Evolutionary conservation across 2,113 vertebrate genomes (phyloP), one percentile per base, ranked within the genome.

Genomic region (Lophochroa leadbeateri): DNA sequence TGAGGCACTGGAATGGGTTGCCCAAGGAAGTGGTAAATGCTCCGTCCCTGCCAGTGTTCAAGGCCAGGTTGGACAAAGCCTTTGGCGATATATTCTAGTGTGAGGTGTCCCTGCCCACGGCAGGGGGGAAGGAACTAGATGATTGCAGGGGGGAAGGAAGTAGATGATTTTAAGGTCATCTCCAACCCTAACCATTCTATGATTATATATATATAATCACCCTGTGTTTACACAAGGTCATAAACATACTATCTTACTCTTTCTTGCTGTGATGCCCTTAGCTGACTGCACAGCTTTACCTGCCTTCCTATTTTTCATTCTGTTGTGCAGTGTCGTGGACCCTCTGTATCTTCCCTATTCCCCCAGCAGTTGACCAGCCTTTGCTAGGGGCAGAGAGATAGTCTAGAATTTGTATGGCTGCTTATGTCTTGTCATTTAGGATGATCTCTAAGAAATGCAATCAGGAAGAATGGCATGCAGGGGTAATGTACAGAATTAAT

Each of bases 361-460:
- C 64, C 63, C 16, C 41, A 79, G 77, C 43, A 87, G 86, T 7
- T 1, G 2, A 64, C 9, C n/a, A 91, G 88, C 37, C 37, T 82
- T 90, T 74, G 37, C 33, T 9, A 33, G 39, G 71, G 53, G 19
- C 43, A 75, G 44, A 80, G 57, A 68, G 12, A 71, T 11, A 35
- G 37, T 28, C 67, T 58, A 16, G 41, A 61, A 43, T 58, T 87
- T 63, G 31, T 55, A 65, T 6, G 61, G 71, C 53, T 67, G 53
- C 25, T 89, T 29, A 78, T 94, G 82, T 91, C 84, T 78, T 81
- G 68, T 81, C 84, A 91, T 28, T 97, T 91, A 94, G 29, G n/a
- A 90, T 86, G 82, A 95, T 92, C 24, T 64, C 84, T 64, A 68
- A 94, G 44, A 75, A 95, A 96, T 90, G 46, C 65, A 94, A 80